Evolutionary conservation across 2,888 invertebrate genomes (phyloP).

Genomic region (Drosophila falleni): DNA sequence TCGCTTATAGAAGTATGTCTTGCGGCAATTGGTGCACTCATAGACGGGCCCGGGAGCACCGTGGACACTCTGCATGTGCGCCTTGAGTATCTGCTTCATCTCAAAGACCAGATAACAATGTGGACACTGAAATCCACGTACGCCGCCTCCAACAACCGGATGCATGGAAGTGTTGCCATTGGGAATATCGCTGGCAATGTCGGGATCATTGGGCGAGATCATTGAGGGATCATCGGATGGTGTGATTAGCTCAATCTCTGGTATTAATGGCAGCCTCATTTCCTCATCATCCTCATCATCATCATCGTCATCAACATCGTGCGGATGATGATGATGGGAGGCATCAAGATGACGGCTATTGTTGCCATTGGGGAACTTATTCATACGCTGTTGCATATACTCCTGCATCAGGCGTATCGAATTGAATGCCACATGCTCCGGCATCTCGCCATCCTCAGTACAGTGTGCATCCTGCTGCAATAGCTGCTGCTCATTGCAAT

Average conservation of each 20-base stretch:
- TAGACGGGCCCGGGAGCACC: slow-evolving; percentile 84
- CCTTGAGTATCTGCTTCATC: slow-evolving; percentile 84
- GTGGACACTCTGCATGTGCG: slow-evolving; percentile 84
- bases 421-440: slow-evolving; percentile 71
- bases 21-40: slow-evolving; percentile 84
- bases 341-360: background rate
- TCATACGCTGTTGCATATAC: slow-evolving; percentile 84
- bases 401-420: slow-evolving; percentile 84
- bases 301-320: slow-evolving; percentile 28
- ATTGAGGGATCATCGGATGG: slow-evolving; percentile 79
- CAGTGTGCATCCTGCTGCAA: slow-evolving; percentile 10
- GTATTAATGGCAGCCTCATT: slow-evolving; percentile 84
- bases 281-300: slow-evolving; percentile 83
- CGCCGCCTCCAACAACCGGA: slow-evolving; percentile 2
- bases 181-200: slow-evolving; percentile 21
- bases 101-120: slow-evolving; percentile 84
- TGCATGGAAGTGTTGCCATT: slow-evolving; percentile 29
- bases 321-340: background rate
- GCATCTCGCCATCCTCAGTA: slow-evolving; percentile 73
- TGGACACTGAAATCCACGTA: slow-evolving; percentile 83
- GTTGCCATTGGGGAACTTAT: slow-evolving; percentile 73
- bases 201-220: slow-evolving; percentile 32
- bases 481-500: slow-evolving; percentile 15
- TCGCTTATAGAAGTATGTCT: slow-evolving; percentile 85
- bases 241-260: slow-evolving; percentile 84